These are phyloP conservation scores for Mugil cephalus DNA, from an alignment of 2,113 vertebrate genomes.

Conservation along the genomic window DNA sequence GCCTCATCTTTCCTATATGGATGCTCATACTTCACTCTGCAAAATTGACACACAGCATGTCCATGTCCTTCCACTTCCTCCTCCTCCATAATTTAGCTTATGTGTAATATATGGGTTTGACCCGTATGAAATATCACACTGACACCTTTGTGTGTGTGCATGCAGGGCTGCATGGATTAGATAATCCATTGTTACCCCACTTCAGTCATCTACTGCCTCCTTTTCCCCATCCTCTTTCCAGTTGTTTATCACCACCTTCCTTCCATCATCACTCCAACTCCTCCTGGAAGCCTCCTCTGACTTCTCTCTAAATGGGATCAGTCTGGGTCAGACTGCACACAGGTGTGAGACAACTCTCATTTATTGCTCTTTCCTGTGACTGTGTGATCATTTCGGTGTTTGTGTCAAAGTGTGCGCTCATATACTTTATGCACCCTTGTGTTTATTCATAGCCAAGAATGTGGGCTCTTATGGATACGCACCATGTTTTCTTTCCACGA, in stretches of 20 bases:
- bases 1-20: neutral
- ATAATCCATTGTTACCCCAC: slow-evolving; percentile 55
- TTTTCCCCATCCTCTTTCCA: slow-evolving; percentile 66
- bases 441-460: slow-evolving; percentile 9
- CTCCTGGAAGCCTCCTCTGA: slow-evolving; percentile 71
- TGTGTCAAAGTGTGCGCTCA: slow-evolving; percentile 4
- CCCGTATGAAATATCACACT: slow-evolving; percentile 9
- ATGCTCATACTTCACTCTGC: neutral
- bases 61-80: neutral
- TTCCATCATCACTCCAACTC: slow-evolving; percentile 73
- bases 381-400: slow-evolving; percentile 14
- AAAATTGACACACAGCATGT: neutral
- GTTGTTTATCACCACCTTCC: slow-evolving; percentile 74
- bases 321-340: slow-evolving; percentile 81
- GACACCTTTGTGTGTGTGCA: slow-evolving; percentile 12
- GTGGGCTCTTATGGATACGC: slow-evolving; percentile 2
- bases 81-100: slow-evolving; percentile 12
- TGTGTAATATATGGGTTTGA: slow-evolving; percentile 38
- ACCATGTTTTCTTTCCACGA: neutral
- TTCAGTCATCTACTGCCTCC: slow-evolving; percentile 47
- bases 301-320: slow-evolving; percentile 72
- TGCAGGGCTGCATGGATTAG: slow-evolving; percentile 50
- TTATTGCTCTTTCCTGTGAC: slow-evolving; percentile 26
- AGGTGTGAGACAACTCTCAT: slow-evolving; percentile 51
- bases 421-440: slow-evolving; percentile 1